phyloP scores from a whole-genome alignment of 2,888 invertebrate species.

The Idaea straminata region DNA sequence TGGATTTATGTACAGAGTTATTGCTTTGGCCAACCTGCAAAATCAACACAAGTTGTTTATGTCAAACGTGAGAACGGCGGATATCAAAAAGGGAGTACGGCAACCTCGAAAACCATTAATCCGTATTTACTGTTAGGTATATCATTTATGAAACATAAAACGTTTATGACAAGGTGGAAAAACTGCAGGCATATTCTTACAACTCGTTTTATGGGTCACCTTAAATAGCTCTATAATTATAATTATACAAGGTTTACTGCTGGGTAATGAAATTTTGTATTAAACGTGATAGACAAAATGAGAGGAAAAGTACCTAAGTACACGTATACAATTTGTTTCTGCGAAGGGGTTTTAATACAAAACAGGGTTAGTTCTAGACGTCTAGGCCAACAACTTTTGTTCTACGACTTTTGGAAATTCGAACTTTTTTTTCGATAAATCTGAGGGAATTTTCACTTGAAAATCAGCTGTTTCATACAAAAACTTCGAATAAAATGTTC shows the following conservation, averaged over 20 bases:
- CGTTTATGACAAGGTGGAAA: constrained; percentile 69
- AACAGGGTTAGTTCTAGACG: too few relatives aligned
- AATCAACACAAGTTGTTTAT: constrained; percentile 51
- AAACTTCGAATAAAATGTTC: too few relatives aligned
- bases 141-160: constrained; percentile 77
- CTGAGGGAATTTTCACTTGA: too few relatives aligned
- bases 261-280: constrained; percentile 44
- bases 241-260: constrained; percentile 48
- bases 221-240: constrained; percentile 65
- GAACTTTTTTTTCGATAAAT: too few relatives aligned
- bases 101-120: constrained; percentile 69
- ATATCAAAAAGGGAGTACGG: constrained; percentile 50
- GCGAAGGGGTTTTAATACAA: too few relatives aligned
- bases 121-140: constrained; percentile 65
- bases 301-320: neutral
- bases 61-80: constrained; percentile 43
- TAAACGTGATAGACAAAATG: neutral
- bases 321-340: too few relatives aligned
- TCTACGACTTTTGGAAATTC: too few relatives aligned
- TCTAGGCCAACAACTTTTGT: too few relatives aligned
- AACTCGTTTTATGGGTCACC: constrained; percentile 64
- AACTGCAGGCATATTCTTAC: constrained; percentile 58
- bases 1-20: constrained; percentile 43
- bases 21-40: constrained; percentile 42
- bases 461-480: too few relatives aligned